These are phyloP conservation scores for Mallotus villosus DNA, from an alignment of 2,797 vertebrate species.

Conservation along the genomic window DNA sequence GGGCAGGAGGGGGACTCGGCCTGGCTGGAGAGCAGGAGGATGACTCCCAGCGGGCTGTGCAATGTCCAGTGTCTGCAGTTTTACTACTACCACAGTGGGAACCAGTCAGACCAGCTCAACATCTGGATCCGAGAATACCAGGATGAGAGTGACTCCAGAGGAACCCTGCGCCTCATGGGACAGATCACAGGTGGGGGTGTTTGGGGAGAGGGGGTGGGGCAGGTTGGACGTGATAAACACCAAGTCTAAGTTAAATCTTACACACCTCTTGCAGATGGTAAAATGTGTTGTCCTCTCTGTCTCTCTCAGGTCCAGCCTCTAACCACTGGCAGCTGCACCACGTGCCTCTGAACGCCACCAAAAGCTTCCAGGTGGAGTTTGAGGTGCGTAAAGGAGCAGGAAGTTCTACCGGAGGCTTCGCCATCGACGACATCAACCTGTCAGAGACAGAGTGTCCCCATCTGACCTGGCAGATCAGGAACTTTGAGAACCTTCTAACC, in stretches of 20 bases:
- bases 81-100: constrained; percentile 75
- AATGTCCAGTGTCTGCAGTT: constrained; percentile 78
- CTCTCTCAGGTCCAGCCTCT: constrained; percentile 48
- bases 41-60: constrained; percentile 74
- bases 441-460: constrained; percentile 83
- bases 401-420: constrained; percentile 78
- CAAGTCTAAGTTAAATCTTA: background rate
- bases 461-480: constrained; percentile 72
- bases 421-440: constrained; percentile 87
- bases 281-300: background rate
- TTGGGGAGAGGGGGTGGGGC: background rate
- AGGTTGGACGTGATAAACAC: background rate
- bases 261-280: no score
- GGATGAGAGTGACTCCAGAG: constrained; percentile 13
- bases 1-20: constrained; percentile 49
- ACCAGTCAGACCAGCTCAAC: constrained; percentile 57
- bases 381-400: constrained; percentile 72
- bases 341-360: constrained; percentile 64
- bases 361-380: constrained; percentile 78
- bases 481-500: constrained; percentile 66
- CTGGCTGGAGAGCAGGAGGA: constrained; percentile 65
- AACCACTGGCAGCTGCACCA: constrained; percentile 78
- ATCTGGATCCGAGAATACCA: constrained; percentile 73
- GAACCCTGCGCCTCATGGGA: constrained; percentile 27
- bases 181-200: constrained; percentile 30